Evolutionary conservation across 92 coral and sea anemone species (phyloP).

Genomic region (Porites cylindrica): DNA sequence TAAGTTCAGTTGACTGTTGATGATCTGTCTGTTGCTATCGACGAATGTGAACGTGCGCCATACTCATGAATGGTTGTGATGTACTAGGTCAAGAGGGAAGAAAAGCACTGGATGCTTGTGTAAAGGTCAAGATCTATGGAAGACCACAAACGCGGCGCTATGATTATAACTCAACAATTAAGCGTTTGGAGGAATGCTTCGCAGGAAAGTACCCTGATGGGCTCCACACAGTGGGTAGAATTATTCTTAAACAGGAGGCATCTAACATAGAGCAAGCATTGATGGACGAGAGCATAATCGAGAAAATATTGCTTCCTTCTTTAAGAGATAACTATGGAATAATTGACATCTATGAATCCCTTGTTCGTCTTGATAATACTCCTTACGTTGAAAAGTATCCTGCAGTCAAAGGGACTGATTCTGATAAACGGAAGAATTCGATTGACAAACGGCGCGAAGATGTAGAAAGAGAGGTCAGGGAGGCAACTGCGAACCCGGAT

Average conservation of each 20-base stretch:
- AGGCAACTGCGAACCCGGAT: background rate
- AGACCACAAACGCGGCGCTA: background rate
- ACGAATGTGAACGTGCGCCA: background rate
- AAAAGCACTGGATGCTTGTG: conserved; percentile 24
- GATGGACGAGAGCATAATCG: background rate
- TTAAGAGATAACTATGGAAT: background rate
- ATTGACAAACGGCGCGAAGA: background rate
- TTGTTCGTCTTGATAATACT: background rate
- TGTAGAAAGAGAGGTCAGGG: background rate
- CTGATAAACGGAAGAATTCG: background rate
- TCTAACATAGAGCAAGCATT: background rate
- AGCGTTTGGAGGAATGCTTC: background rate
- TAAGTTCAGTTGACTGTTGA: background rate
- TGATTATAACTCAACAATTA: background rate
- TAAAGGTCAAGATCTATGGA: conserved; percentile 9
- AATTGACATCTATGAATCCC: background rate
- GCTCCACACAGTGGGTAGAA: accelerated
- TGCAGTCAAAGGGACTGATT: background rate
- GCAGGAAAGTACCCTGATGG: conserved; percentile 9
- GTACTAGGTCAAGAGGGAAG: conserved; percentile 18
- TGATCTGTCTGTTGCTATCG: background rate
- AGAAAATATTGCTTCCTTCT: background rate
- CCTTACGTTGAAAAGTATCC: background rate
- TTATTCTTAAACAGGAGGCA: too few species aligned
- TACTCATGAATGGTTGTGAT: conserved; percentile 3